Conservation (phyloP, 1,140 invertebrate species). For the Drosophila setifemur region DNA sequence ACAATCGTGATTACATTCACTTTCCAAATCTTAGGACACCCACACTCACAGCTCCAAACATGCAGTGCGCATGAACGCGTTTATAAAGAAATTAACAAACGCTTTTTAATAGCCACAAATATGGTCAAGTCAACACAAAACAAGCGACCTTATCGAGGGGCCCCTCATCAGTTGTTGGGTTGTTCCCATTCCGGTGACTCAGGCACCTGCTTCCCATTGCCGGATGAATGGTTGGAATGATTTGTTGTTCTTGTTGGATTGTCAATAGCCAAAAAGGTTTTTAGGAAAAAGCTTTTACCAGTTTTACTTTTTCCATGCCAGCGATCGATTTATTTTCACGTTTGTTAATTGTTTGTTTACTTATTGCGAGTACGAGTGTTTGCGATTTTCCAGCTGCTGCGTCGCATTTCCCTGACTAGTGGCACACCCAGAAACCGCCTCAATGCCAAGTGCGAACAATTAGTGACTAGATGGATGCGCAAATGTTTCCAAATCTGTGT, state of each 20-base stretch:
- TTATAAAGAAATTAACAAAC: slow-evolving; percentile 53
- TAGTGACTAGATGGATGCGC: slow-evolving; percentile 32
- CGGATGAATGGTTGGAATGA: neutral
- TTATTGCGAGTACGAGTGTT: slow-evolving; percentile 6
- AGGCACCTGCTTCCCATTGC: slow-evolving; percentile 3
- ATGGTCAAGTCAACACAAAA: slow-evolving; percentile 59
- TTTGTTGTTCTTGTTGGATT: slow-evolving; percentile 8
- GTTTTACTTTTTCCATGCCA: slow-evolving; percentile 66
- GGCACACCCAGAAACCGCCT: slow-evolving; percentile 36
- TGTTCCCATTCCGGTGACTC: slow-evolving; percentile 50
- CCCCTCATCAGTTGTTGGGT: slow-evolving; percentile 16
- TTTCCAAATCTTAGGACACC: slow-evolving; percentile 32
- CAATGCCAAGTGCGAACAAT: slow-evolving; percentile 42
- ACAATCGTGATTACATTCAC: slow-evolving; percentile 29
- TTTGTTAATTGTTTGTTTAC: slow-evolving; percentile 13
- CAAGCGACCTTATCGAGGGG: slow-evolving; percentile 38
- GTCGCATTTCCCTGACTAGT: neutral
- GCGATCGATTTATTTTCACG: slow-evolving; percentile 2
- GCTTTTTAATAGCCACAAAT: slow-evolving; percentile 37
- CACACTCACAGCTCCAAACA: slow-evolving; percentile 36
- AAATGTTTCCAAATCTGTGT: neutral
- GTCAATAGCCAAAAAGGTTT: slow-evolving; percentile 32
- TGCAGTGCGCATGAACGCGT: slow-evolving; percentile 10
- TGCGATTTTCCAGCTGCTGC: slow-evolving; percentile 9
- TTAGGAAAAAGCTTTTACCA: slow-evolving; percentile 54